Percentiles rank a stretch among this genome's conserved stretches.
These are phyloP conservation scores for Daktulosphaira vitifoliae DNA, from an alignment of 1,140 invertebrate genomes.

Conservation along the genomic window DNA sequence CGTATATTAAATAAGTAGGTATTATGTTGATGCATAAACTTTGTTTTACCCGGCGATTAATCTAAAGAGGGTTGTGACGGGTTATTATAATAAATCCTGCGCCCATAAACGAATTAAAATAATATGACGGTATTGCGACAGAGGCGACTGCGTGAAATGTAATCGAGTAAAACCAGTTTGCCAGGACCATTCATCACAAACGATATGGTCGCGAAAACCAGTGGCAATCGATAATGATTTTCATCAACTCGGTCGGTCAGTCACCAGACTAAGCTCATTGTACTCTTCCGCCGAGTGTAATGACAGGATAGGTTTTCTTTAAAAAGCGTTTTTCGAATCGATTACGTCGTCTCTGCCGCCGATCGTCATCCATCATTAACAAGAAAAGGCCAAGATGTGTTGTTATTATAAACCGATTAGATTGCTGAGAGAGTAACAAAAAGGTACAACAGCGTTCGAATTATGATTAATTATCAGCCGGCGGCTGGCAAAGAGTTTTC, in stretches of 20 bases:
- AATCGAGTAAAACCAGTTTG: constrained; percentile 12
- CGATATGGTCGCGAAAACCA: constrained; percentile 8
- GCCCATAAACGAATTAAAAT: not conserved
- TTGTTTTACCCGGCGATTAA: too few species aligned
- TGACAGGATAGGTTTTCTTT: too few species aligned
- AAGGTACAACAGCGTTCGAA: constrained; percentile 2
- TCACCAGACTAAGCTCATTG: too few species aligned
- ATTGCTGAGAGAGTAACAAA: not conserved
- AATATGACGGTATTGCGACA: not conserved
- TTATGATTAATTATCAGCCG: constrained; percentile 25
- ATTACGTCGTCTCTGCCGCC: constrained; percentile 9
- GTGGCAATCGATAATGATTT: not conserved
- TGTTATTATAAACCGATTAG: constrained; percentile 24
- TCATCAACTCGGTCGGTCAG: too few species aligned
- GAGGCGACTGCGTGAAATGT: too few species aligned
- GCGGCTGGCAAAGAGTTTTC: not conserved
- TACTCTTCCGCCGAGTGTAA: too few species aligned
- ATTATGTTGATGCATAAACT: too few species aligned
- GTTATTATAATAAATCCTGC: too few species aligned
- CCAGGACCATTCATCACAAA: not conserved
- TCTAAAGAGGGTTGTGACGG: not conserved
- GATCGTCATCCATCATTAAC: constrained; percentile 25
- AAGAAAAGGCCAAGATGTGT: constrained; percentile 3
- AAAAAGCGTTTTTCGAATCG: constrained; percentile 31
- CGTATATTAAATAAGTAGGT: too few species aligned